A percentile compares a stretch with the other conserved stretches of the same genome.
phyloP scores from a whole-genome alignment of 1,140 invertebrate species.

The Hestina assimilis region DNA sequence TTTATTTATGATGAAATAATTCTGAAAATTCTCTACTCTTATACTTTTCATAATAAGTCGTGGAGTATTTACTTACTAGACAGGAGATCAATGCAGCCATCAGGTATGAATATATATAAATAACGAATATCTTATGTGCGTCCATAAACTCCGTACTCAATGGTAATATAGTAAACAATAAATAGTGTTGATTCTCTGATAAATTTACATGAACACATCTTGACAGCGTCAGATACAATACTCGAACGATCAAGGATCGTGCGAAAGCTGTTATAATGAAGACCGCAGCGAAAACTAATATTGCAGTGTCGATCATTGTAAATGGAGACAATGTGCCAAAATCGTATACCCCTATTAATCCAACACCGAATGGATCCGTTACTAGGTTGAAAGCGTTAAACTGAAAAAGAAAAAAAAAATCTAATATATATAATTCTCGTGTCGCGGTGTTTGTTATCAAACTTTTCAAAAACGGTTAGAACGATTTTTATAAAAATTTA shows the following conservation, averaged over 20 bases:
- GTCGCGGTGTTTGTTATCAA: too few relatives aligned
- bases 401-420: constrained; percentile 34
- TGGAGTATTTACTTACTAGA: constrained; percentile 58
- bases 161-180: constrained; percentile 54
- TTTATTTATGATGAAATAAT: too few relatives aligned
- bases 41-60: too few relatives aligned
- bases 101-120: constrained; percentile 50
- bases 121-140: constrained; percentile 43
- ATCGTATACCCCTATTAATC: constrained; percentile 56
- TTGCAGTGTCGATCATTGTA: constrained; percentile 59
- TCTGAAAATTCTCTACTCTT: too few relatives aligned
- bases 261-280: constrained; percentile 43
- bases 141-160: constrained; percentile 49
- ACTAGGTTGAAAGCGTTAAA: constrained; percentile 29
- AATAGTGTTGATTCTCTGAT: constrained; percentile 37
- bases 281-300: constrained; percentile 44
- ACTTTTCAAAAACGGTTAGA: too few relatives aligned
- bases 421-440: too few relatives aligned
- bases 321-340: constrained; percentile 50
- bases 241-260: constrained; percentile 46
- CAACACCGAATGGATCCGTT: constrained; percentile 44
- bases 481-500: too few relatives aligned
- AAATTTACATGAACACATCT: constrained; percentile 39
- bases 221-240: constrained; percentile 40
- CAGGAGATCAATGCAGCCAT: constrained; percentile 35